Conservation (phyloP, 2,888 invertebrate genomes). For the Drosophila anomelani region DNA sequence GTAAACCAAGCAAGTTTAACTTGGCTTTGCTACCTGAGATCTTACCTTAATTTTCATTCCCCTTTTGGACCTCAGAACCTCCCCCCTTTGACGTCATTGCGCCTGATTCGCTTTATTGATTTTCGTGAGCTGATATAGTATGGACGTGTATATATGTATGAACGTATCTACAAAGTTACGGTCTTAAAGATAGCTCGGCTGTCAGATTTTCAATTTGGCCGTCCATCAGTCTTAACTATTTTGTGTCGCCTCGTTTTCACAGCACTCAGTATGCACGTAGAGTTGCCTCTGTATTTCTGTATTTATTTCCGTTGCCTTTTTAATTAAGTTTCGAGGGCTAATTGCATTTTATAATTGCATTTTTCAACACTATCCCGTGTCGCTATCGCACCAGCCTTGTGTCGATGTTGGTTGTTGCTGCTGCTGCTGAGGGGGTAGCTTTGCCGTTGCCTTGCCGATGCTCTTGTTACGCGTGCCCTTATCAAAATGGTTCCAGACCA, state of each 20-base stretch:
- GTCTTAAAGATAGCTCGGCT: conserved; percentile 35
- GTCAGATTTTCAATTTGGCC: conserved; percentile 63
- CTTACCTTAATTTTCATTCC: conserved; percentile 10
- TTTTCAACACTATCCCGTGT: conserved; percentile 61
- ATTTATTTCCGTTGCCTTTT: conserved; percentile 67
- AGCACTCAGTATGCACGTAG: conserved; percentile 10
- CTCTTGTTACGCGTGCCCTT: conserved; percentile 43
- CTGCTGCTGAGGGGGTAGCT: conserved; percentile 4
- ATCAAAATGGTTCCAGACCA: conserved; percentile 28
- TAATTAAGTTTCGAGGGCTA: conserved; percentile 66
- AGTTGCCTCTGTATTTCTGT: conserved; percentile 2
- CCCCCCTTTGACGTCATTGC: conserved; percentile 40
- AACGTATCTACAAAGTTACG: neutral
- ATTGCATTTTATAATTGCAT: conserved; percentile 77
- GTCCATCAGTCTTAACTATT: conserved; percentile 53
- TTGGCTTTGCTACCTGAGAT: conserved; percentile 34
- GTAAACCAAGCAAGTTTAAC: conserved; percentile 47
- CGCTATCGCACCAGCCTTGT: conserved; percentile 18
- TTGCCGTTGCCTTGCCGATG: conserved; percentile 22
- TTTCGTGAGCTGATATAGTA: conserved; percentile 42
- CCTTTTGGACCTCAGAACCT: neutral
- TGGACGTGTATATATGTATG: conserved; percentile 1
- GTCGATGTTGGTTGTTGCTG: conserved; percentile 2
- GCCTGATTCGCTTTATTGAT: conserved; percentile 56
- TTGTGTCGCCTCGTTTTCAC: conserved; percentile 8